Evolutionary conservation across 2,113 vertebrate genomes (phyloP).

Genomic region (Paraplagusia blochii): DNA sequence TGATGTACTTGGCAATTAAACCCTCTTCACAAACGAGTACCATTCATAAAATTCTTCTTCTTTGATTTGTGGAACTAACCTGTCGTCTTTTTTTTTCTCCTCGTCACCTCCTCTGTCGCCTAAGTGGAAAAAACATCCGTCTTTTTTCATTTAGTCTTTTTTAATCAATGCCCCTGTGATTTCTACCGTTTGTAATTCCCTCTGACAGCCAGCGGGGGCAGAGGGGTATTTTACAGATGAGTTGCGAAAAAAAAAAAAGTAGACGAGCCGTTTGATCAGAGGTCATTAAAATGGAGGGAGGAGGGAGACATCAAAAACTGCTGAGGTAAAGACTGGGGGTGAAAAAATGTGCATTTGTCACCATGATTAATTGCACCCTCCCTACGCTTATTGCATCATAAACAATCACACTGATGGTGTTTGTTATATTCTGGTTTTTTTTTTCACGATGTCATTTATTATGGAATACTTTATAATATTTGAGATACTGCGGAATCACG

Average conservation of each 20-base stretch:
- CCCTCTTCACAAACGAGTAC: conserved; percentile 29
- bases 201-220: conserved; percentile 6
- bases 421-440: conserved; percentile 36
- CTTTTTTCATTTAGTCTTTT: conserved; percentile 14
- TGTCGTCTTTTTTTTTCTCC: conserved; percentile 9
- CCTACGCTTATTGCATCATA: conserved; percentile 43
- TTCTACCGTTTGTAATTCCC: conserved; percentile 11
- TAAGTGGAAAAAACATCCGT: conserved; percentile 14
- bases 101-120: conserved; percentile 1
- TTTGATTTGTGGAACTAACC: background rate
- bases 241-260: conserved; percentile 31
- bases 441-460: conserved; percentile 41
- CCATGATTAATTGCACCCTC: conserved; percentile 27
- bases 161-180: conserved; percentile 6
- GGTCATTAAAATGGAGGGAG: conserved; percentile 9
- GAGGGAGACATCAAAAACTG: conserved; percentile 19
- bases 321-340: conserved; percentile 7
- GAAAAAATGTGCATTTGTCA: conserved; percentile 19
- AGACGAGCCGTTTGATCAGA: conserved; percentile 16
- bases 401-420: conserved; percentile 38
- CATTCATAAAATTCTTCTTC: conserved; percentile 26
- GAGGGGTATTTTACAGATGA: conserved; percentile 8
- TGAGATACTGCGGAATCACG: conserved; percentile 46
- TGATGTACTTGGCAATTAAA: conserved; percentile 48
- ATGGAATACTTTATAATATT: conserved; percentile 47